Conservation (phyloP, 2,113 vertebrate species). For the Acanthisitta chloris region DNA sequence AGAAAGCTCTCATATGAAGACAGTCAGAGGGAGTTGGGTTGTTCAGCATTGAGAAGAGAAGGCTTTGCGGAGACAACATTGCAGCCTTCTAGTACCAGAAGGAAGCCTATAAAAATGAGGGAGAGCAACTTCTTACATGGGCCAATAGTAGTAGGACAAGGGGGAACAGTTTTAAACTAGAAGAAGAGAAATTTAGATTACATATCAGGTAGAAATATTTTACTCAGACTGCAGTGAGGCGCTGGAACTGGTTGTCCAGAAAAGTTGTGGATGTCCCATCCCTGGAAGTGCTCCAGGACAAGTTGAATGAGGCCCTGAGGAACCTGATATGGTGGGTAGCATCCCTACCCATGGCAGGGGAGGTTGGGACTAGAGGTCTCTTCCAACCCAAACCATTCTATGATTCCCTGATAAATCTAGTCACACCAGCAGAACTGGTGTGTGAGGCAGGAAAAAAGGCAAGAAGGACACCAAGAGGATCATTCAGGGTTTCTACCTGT, state of each 20-base stretch:
- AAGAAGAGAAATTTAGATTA: neutral
- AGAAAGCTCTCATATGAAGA: neutral
- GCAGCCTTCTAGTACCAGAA: neutral
- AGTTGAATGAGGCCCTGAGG: neutral
- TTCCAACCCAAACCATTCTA: neutral
- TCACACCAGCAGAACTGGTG: accelerated
- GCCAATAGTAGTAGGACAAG: neutral
- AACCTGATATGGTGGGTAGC: neutral
- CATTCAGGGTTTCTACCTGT: neutral
- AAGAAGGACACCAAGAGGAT: neutral
- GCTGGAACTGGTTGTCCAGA: neutral
- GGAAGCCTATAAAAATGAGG: neutral
- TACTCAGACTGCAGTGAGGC: neutral
- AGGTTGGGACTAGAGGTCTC: neutral
- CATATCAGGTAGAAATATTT: neutral
- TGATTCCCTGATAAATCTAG: neutral
- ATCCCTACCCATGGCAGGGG: neutral
- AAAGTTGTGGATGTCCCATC: neutral
- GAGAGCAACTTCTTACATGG: neutral
- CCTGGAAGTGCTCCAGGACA: neutral
- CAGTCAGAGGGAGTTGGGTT: neutral
- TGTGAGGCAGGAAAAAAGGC: neutral
- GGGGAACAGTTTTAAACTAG: neutral
- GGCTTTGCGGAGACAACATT: neutral
- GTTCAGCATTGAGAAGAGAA: neutral